Evolutionary conservation across 2,888 invertebrate genomes (phyloP), one percentile per base, ranked within the genome.

Genomic region (Ommatoiulus sabulosus): DNA sequence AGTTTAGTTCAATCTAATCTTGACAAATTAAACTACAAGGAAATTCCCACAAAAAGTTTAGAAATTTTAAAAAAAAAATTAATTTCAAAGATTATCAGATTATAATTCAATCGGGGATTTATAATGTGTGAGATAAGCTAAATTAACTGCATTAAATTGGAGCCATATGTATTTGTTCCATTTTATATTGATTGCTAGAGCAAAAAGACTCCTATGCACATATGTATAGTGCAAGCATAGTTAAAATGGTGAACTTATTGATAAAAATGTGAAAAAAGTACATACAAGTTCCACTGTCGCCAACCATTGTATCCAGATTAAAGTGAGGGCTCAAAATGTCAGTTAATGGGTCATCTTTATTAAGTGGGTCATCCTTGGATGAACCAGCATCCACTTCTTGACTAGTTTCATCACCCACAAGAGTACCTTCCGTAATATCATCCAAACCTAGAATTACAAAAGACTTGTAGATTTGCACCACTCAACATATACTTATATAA

Each of bases 241-340:
- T n/a, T n/a, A n/a, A n/a, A n/a, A n/a, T n/a, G n/a, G n/a, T n/a
- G n/a, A n/a, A n/a, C n/a, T n/a, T n/a, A n/a, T 15, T 6, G 15
- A 24, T 48, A 17, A 12, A 44, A 87, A 43, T 44, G 48, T n/a
- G 35, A 44, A n/a, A 43, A 35, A 8, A 20, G 80, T 80, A 80
- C 80, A 4, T 87, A 57, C 88, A 48, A 44, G 80, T 89, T 89
- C 89, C 90, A 12, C 46, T 89, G 80, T 89, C 89, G 48, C 94
- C 93, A 88, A 95, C 95, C 94, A 95, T 96, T 1, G 95, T 95
- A 91, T 96, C 96, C 89, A 97, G 92, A 92, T 95, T 96, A 91
- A 96, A 95, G 91, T 95, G 94, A 91, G 95, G 94, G 43, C 91
- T 92, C 86, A 95, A 93, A 91, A 95, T 95, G 92, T 95, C 95